Evolutionary conservation across 2,797 vertebrate genomes (phyloP).

Genomic region (Megalops cyprinoides): DNA sequence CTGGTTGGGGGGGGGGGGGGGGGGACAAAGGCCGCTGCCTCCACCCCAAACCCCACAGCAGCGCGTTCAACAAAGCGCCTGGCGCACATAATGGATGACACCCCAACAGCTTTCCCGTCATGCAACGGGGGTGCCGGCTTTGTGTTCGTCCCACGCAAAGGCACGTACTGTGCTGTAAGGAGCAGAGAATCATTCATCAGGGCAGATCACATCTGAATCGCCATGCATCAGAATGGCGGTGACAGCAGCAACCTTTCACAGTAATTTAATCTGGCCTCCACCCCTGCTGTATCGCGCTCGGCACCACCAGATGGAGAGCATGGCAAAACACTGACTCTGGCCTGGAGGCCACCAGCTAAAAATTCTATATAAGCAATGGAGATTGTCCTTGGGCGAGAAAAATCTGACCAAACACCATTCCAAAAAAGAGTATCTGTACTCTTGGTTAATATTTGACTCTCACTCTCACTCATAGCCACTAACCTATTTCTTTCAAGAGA

Average conservation of each 20-base stretch:
- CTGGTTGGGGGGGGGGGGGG: neutral
- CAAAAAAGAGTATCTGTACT: no score
- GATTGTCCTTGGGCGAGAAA: no score
- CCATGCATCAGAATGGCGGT: constrained; percentile 35
- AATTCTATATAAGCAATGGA: no score
- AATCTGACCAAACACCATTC: no score
- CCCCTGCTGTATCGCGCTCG: neutral
- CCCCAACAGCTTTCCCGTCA: constrained; percentile 42
- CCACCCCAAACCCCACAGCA: neutral
- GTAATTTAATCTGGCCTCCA: constrained; percentile 32
- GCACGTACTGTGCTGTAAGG: neutral
- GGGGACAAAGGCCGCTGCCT: neutral
- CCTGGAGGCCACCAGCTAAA: constrained; percentile 25
- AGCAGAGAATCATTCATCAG: constrained; percentile 52
- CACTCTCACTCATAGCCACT: no score
- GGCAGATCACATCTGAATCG: constrained; percentile 22
- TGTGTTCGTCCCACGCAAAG: constrained; percentile 32
- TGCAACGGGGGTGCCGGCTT: constrained; percentile 48
- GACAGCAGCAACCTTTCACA: constrained; percentile 41
- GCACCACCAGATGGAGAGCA: neutral
- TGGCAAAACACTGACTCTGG: constrained; percentile 59
- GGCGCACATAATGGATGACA: constrained; percentile 52
- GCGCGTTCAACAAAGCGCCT: neutral
- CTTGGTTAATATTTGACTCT: no score
- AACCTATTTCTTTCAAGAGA: neutral